A percentile compares a stretch with the other conserved stretches of the same genome.
These are phyloP conservation scores for Hydropotes inermis DNA, from an alignment of 2,113 vertebrate genomes.

Conservation along the genomic window DNA sequence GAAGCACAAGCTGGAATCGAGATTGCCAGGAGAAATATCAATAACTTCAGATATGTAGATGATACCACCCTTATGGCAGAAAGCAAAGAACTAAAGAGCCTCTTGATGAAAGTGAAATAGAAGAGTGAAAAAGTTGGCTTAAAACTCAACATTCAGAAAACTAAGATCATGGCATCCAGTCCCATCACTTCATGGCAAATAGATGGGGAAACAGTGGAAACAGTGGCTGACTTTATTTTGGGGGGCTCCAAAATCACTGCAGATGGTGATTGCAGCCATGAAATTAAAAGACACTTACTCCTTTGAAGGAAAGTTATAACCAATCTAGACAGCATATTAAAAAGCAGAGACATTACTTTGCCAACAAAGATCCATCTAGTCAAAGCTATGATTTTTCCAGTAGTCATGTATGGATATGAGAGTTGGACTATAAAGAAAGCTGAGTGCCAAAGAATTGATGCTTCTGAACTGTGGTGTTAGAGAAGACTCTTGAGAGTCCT, in stretches of 20 bases:
- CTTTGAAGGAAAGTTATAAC: not conserved
- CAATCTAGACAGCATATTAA: not conserved
- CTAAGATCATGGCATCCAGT: not conserved
- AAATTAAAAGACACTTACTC: not conserved
- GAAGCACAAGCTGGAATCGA: not conserved
- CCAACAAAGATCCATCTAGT: not conserved
- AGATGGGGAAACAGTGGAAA: not conserved
- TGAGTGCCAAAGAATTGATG: not conserved
- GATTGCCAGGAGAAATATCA: not conserved
- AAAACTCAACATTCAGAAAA: not conserved
- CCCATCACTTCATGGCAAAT: not conserved
- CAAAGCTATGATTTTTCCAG: not conserved
- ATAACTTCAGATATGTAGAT: not conserved
- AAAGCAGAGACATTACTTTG: not conserved
- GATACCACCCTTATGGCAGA: not conserved
- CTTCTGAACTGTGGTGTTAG: not conserved
- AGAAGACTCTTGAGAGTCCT: not conserved
- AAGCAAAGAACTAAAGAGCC: not conserved
- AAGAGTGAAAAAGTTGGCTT: not conserved
- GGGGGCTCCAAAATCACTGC: not conserved
- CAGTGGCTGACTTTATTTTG: not conserved
- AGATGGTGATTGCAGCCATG: not conserved
- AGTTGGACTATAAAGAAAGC: not conserved
- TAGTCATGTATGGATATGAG: not conserved
- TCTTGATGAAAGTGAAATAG: not conserved